Conservation (phyloP, 2,888 invertebrate species). For the Tipula vernalis region DNA sequence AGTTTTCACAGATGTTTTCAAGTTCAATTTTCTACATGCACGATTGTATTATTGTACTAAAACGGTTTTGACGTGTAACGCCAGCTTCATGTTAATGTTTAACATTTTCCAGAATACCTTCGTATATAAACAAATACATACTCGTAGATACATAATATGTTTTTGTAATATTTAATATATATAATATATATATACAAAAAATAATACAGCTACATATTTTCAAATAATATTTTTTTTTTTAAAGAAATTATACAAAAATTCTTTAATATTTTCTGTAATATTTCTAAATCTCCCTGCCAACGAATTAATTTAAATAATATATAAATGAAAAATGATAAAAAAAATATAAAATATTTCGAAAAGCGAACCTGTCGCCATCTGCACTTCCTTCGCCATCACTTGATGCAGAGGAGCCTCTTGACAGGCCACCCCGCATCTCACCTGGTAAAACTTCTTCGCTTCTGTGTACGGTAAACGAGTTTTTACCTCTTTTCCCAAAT, state of each 20-base stretch:
- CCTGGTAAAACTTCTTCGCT: conserved; percentile 95
- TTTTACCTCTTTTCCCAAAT: conserved; percentile 90
- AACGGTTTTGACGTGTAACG: no score
- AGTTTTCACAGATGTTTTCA: no score
- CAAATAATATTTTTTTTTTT: neutral
- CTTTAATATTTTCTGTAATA: neutral
- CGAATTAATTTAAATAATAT: neutral
- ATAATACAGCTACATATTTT: neutral
- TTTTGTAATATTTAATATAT: neutral
- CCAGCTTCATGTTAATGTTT: no score
- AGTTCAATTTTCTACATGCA: no score
- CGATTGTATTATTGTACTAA: no score
- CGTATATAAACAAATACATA: neutral
- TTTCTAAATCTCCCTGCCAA: conserved; percentile 7
- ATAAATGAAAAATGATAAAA: conserved; percentile 7
- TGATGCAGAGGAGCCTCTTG: conserved; percentile 83
- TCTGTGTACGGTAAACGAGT: conserved; percentile 94
- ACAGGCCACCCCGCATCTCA: conserved; percentile 48
- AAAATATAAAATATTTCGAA: conserved; percentile 8
- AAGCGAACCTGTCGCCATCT: conserved; percentile 71
- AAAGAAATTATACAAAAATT: neutral
- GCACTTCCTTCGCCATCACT: conserved; percentile 78
- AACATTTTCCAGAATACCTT: no score
- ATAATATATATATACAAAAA: neutral
- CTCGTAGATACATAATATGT: neutral